These are phyloP conservation scores for Varanus salvator DNA, from an alignment of 2,113 vertebrate species.

Conservation along the genomic window DNA sequence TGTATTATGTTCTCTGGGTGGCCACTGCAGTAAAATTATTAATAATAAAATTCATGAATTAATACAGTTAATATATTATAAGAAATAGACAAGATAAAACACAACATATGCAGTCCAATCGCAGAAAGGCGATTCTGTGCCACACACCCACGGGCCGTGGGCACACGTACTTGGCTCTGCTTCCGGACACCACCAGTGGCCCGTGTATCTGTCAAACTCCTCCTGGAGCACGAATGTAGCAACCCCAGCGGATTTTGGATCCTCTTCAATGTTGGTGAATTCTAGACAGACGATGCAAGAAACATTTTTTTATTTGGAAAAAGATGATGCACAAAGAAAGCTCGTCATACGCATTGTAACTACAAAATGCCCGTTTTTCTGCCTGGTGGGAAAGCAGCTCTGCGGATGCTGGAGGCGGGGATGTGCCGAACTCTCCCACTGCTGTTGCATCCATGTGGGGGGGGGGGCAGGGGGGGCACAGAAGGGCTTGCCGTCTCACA, in stretches of 20 bases:
- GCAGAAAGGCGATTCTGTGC: too few species aligned
- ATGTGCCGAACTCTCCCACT: not conserved
- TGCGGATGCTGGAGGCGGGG: not conserved
- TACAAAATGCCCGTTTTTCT: not conserved
- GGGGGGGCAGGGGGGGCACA: not conserved
- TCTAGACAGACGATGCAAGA: slow-evolving; percentile 69
- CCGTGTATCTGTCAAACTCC: slow-evolving; percentile 86
- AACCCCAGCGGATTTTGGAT: slow-evolving; percentile 82
- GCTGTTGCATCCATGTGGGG: not conserved
- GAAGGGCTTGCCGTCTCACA: not conserved
- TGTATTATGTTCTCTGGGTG: too few species aligned
- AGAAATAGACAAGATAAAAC: too few species aligned
- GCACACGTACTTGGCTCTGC: slow-evolving; percentile 77
- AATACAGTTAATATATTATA: too few species aligned
- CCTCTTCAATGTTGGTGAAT: slow-evolving; percentile 81
- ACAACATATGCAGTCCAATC: too few species aligned
- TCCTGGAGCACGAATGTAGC: slow-evolving; percentile 87
- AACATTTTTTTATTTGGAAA: not conserved
- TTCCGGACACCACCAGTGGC: slow-evolving; percentile 85
- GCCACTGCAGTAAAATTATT: too few species aligned
- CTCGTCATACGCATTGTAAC: not conserved
- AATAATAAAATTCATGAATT: too few species aligned
- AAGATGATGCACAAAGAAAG: not conserved
- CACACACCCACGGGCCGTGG: not conserved
- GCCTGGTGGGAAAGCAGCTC: not conserved